phyloP scores from a whole-genome alignment of 2,888 invertebrate species.

The Masnerella sp. region DNA sequence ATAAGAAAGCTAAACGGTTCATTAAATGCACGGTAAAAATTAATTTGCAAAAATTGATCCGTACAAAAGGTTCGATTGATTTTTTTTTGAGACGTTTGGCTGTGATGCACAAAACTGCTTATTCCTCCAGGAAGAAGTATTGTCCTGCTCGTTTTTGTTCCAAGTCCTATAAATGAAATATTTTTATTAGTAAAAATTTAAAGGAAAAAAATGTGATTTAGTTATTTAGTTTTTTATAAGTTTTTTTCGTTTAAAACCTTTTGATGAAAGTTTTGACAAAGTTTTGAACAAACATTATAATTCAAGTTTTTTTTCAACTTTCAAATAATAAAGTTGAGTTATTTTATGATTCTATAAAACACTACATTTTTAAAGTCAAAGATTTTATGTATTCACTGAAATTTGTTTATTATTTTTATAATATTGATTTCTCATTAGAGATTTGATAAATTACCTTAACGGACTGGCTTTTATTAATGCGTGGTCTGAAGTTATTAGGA shows the following conservation, averaged over 20 bases:
- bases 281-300: background rate
- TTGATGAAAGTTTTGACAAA: no score
- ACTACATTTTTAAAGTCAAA: no score
- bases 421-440: no score
- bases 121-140: slow-evolving; percentile 99
- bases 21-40: slow-evolving; percentile 1
- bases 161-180: slow-evolving; percentile 84
- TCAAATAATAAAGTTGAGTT: slow-evolving; percentile 16
- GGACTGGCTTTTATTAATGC: slow-evolving; percentile 97
- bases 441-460: slow-evolving; percentile 85
- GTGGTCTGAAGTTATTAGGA: slow-evolving; percentile 98
- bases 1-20: slow-evolving; percentile 1
- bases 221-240: no score
- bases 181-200: background rate
- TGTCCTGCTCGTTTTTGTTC: slow-evolving; percentile 98
- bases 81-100: background rate
- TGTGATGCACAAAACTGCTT: slow-evolving; percentile 15
- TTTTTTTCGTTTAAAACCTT: background rate
- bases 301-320: no score
- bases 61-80: slow-evolving; percentile 5
- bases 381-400: no score
- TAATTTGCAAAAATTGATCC: slow-evolving; percentile 11
- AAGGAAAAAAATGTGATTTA: no score
- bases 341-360: no score
- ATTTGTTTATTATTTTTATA: no score